Conservation (phyloP, 2,797 vertebrate species). For the Ispidina lecontei region DNA sequence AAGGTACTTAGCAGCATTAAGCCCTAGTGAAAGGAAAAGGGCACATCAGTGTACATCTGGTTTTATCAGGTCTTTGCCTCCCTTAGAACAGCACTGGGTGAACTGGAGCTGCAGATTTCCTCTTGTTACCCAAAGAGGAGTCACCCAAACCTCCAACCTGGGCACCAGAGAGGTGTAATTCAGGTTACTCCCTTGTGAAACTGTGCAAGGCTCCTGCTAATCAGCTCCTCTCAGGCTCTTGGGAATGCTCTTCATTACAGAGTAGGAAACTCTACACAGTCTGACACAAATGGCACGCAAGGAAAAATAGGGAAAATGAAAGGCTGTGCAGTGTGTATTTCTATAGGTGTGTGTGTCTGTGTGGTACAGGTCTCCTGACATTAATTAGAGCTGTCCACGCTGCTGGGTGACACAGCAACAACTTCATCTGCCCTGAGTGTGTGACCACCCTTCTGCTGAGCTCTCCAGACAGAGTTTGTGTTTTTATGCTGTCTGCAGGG, state of each 20-base stretch:
- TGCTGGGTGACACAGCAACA: neutral
- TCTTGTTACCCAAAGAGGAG: neutral
- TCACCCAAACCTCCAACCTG: neutral
- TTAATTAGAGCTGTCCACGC: neutral
- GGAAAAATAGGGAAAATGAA: neutral
- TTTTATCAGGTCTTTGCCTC: neutral
- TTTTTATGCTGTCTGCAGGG: neutral
- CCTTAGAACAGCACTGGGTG: neutral
- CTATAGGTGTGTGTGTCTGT: neutral
- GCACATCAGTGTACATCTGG: neutral
- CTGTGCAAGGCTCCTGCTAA: neutral
- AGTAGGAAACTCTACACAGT: neutral
- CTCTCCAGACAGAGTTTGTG: neutral
- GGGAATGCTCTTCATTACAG: neutral
- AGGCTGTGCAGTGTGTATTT: neutral
- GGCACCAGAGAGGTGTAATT: neutral
- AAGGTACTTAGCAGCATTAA: neutral
- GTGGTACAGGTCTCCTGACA: neutral
- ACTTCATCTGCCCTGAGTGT: neutral
- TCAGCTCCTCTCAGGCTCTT: neutral
- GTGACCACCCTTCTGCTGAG: neutral
- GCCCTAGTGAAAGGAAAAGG: neutral
- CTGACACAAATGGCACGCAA: neutral
- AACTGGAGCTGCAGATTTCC: neutral
- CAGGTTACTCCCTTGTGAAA: neutral